Conservation (phyloP, 2,113 vertebrate species). For the Fulica atra region DNA sequence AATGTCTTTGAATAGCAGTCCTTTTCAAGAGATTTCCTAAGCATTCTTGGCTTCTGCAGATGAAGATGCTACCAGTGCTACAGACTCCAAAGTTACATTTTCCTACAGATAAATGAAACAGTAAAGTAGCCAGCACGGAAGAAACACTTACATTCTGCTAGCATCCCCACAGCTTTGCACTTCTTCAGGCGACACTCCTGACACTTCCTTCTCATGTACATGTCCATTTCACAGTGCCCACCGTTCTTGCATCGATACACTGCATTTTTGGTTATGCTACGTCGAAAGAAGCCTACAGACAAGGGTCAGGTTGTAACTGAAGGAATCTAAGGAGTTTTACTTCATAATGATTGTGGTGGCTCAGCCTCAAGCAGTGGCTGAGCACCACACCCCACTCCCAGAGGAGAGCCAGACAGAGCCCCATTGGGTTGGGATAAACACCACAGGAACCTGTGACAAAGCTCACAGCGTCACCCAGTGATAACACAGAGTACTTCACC, state of each 20-base stretch:
- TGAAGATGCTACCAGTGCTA: not conserved
- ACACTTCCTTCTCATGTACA: constrained; percentile 96
- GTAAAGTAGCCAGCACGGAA: not conserved
- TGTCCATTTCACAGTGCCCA: constrained; percentile 94
- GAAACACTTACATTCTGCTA: constrained; percentile 88
- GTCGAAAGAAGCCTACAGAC: constrained; percentile 87
- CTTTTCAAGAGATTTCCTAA: not conserved
- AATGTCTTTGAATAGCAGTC: not conserved
- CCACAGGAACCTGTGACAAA: too few relatives aligned
- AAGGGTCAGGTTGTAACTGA: not conserved
- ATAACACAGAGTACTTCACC: too few relatives aligned
- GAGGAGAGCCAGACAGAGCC: too few relatives aligned
- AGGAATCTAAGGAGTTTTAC: not conserved
- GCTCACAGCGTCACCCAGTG: too few relatives aligned
- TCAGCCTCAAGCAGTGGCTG: too few relatives aligned
- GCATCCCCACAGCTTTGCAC: constrained; percentile 92
- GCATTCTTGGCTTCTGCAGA: not conserved
- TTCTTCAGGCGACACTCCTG: constrained; percentile 94
- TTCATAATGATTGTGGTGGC: not conserved
- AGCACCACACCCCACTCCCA: too few relatives aligned
- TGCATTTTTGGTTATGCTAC: constrained; percentile 92
- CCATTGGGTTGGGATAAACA: too few relatives aligned
- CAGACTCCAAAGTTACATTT: not conserved
- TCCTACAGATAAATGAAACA: not conserved
- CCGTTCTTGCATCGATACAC: constrained; percentile 93